Conservation (phyloP, 2,113 vertebrate genomes). For the Sinosuthora webbiana region DNA sequence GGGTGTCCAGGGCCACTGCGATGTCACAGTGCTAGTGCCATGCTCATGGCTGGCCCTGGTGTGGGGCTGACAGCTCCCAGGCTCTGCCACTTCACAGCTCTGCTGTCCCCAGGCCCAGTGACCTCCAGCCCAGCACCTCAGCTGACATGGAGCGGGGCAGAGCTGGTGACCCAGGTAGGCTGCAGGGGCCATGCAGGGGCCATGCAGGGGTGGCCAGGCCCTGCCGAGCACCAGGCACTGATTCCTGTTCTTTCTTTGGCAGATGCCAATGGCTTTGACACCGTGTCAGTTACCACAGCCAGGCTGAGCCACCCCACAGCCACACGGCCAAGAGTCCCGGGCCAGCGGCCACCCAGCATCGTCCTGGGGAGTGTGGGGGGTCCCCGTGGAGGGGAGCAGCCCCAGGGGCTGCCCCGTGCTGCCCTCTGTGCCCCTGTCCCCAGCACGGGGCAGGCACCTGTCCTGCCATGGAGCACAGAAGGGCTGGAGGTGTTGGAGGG, state of each 20-base stretch:
- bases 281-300: background rate
- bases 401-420: background rate
- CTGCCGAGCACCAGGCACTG: background rate
- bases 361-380: accelerated
- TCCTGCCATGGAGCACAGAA: accelerated
- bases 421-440: background rate
- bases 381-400: accelerated
- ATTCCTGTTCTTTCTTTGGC: background rate
- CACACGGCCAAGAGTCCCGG: background rate
- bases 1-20: accelerated
- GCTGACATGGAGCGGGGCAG: background rate
- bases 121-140: background rate
- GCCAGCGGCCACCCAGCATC: slow-evolving; percentile 39
- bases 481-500: accelerated
- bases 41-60: accelerated
- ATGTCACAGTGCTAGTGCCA: accelerated
- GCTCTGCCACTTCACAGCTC: background rate
- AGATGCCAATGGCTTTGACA: background rate
- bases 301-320: slow-evolving; percentile 44
- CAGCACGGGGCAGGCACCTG: accelerated
- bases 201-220: accelerated
- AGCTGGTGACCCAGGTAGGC: background rate
- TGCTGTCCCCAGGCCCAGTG: background rate
- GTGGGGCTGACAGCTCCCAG: background rate
- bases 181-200: background rate